Evolutionary conservation across 2,797 vertebrate species (phyloP).

Genomic region (Coendou prehensilis): DNA sequence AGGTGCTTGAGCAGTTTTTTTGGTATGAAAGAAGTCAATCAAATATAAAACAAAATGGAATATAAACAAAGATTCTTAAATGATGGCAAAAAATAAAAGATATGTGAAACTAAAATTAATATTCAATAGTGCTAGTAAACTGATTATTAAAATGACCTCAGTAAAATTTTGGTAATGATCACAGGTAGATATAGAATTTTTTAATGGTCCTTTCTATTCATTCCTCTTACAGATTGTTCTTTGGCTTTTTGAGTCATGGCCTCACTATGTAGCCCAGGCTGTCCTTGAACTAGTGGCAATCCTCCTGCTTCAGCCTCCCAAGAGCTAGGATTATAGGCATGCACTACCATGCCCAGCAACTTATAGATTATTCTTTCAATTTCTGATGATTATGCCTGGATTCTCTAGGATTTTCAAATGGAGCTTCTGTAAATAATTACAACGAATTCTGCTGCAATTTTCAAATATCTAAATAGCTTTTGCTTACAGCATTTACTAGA

Average conservation of each 20-base stretch:
- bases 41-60: not conserved
- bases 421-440: not conserved
- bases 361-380: not conserved
- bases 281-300: not conserved
- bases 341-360: not conserved
- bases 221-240: not conserved
- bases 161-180: not conserved
- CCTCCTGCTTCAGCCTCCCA: not conserved
- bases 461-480: conserved; percentile 17
- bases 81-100: not conserved
- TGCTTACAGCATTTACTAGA: not conserved
- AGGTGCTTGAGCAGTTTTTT: not conserved
- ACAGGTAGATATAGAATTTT: not conserved
- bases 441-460: not conserved
- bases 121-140: conserved; percentile 4
- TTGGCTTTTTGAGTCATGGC: not conserved
- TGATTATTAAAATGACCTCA: conserved; percentile 1
- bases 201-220: not conserved
- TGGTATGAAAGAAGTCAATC: not conserved
- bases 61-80: conserved; percentile 3
- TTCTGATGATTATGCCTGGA: not conserved
- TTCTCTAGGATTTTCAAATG: conserved; percentile 16
- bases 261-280: not conserved
- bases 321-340: not conserved
- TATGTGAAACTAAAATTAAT: conserved; percentile 47